These are phyloP conservation scores for Trachymyrmex septentrionalis DNA, from an alignment of 1,140 invertebrate species.

Conservation along the genomic window DNA sequence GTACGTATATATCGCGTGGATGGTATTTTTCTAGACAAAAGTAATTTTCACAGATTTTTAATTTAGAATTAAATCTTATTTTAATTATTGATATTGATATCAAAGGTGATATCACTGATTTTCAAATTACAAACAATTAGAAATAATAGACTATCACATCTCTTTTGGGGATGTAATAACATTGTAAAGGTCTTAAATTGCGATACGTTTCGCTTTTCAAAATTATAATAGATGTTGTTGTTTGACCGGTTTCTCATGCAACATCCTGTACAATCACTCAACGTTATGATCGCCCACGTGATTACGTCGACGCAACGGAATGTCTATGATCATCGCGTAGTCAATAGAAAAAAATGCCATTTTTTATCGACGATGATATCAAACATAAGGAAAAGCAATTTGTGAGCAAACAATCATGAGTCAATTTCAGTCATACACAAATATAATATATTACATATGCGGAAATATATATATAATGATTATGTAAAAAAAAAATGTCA, in stretches of 20 bases:
- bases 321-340: slow-evolving; percentile 59
- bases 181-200: not conserved
- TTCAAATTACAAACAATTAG: slow-evolving; percentile 8
- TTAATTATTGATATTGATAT: not conserved
- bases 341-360: slow-evolving; percentile 24
- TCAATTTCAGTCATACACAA: not conserved
- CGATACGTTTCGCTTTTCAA: not conserved
- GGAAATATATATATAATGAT: not conserved
- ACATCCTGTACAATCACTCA: slow-evolving; percentile 36
- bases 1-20: not conserved
- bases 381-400: slow-evolving; percentile 19
- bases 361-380: slow-evolving; percentile 26
- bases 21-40: not conserved
- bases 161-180: not conserved
- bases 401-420: not conserved
- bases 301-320: slow-evolving; percentile 69
- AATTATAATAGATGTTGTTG: not conserved
- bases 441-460: not conserved
- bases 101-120: not conserved
- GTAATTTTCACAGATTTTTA: not conserved
- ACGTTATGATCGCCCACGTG: slow-evolving; percentile 61
- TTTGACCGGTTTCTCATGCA: not conserved
- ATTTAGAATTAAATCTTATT: not conserved
- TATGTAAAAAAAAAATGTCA: not conserved
- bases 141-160: not conserved